Evolutionary conservation across 2,113 vertebrate species (phyloP), one percentile per base, ranked within the genome.

Genomic region (Anarhynchus alexandrinus): DNA sequence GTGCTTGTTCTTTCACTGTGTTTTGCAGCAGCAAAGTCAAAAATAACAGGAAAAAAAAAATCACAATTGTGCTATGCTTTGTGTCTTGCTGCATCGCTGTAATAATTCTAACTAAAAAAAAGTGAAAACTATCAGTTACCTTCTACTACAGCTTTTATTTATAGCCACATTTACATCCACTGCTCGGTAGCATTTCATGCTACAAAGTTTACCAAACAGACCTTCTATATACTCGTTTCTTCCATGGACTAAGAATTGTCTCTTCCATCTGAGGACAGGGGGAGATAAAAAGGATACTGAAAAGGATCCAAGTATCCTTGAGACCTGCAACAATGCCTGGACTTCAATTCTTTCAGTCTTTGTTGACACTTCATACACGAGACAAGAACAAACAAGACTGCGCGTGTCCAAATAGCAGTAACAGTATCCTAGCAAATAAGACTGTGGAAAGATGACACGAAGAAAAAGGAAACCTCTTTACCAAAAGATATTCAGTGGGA

Each of bases 391-490:
- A 34, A 27, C 14, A 66, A 9, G 8, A 10, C 20, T 0, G 0
- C 0, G 1, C 0, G 0, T 4, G 6, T 5, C 32, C 21, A 27
- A 9, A 18, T 11, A 29, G 25, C 15, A 12, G 19, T 23, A 45
- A 42, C 23, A 11, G 16, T 0, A 2, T 15, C 40, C 36, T 30
- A 20, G 15, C 12, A n/a, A 51, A 5, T 2, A 64, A 15, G 8
- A 12, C 23, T 4, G 17, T 12, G 12, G 13, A 23, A 45, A 29
- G 17, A 11, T 5, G 20, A 32, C 8, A 27, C 0, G 12, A 32
- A n/a, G 4, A 43, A 25, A 40, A 26, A 40, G 7, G 9, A 15
- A 42, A 49, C 20, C 19, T 27, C 45, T n/a, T 9, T 21, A 80
- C 58, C 45, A 10, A 19, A 11, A 51, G 22, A 12, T 14, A 36